Base-by-base conservation (phyloP, 2,888 invertebrate genomes). In the Neuroscelio doddi region DNA sequence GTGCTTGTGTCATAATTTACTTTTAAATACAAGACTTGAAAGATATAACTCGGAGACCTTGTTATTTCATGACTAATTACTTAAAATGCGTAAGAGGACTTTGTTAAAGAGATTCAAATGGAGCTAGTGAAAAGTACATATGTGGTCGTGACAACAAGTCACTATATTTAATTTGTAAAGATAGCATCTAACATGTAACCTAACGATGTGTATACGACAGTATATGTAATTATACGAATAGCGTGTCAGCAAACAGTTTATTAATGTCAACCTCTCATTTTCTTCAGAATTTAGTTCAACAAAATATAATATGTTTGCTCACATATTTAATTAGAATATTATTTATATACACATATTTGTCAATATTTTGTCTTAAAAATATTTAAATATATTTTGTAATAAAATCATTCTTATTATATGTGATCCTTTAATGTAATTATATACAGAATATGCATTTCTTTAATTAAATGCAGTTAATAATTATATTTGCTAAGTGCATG, bases 181-280 rank as follows among this genome's bases (percentile, higher is more conserved):
- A 67, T 67, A 69, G 8, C 47, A 56, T 69, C 67, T 53, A 47
- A 58, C 55, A 32, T 44, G 62, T 57, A 52, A 41, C 53, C 51
- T 59, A 68, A 56, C 49, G 21, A 26, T 52, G 49, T 24, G 30
- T 58, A 27, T 39, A 42, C 57, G 39, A 44, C 32, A 45, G 42
- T 56, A 45, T 45, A n/a, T 15, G 69, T 70, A 70, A 75, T 74
- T 74, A 74, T 75, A 71, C 70, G 71, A 74, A 73, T 77, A 77
- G 80, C 80, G 78, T 80, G 80, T 74, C 68, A 63, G 69, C 64
- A 63, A 75, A 74, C 72, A 76, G 72, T 80, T 78, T 77, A 71
- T 74, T 47, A 44, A 49, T 61, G 64, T 52, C 58, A 30, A 70
- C 64, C 62, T 65, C 66, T 72, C 70, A 69, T 69, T 70, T 69